A percentile compares a stretch with the other conserved stretches of the same genome.
These are phyloP conservation scores for Meandrusa payeni DNA, from an alignment of 2,888 invertebrate species.

Conservation along the genomic window DNA sequence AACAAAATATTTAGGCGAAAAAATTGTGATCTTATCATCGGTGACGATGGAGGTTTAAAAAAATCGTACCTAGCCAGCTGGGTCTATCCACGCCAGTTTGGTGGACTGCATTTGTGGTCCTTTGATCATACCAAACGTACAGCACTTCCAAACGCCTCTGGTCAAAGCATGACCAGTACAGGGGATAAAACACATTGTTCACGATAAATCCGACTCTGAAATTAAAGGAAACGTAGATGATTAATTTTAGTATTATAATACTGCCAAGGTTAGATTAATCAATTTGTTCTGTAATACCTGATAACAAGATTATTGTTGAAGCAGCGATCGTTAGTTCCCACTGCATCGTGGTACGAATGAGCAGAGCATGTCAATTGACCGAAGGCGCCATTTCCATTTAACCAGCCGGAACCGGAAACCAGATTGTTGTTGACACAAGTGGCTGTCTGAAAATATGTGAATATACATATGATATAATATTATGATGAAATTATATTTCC, in stretches of 20 bases:
- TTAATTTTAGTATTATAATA: background rate
- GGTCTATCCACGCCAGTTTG: conserved; percentile 58
- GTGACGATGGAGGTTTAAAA: background rate
- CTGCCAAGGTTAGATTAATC: too few relatives aligned
- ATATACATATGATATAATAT: too few relatives aligned
- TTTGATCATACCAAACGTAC: conserved; percentile 74
- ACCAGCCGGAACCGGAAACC: conserved; percentile 56
- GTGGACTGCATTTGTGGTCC: conserved; percentile 62
- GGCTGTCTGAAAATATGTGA: conserved; percentile 51
- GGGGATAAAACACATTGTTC: conserved; percentile 61
- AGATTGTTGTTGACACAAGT: conserved; percentile 50
- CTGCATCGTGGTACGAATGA: conserved; percentile 57
- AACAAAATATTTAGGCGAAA: too few relatives aligned
- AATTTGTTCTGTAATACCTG: conserved; percentile 49
- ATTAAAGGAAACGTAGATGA: conserved; percentile 5
- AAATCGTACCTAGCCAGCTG: conserved; percentile 17
- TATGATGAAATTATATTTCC: too few relatives aligned
- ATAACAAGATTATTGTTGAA: conserved; percentile 60
- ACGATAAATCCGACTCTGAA: conserved; percentile 76
- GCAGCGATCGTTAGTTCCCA: conserved; percentile 62
- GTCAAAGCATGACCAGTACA: conserved; percentile 79
- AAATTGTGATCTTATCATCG: too few relatives aligned
- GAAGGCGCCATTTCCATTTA: conserved; percentile 55
- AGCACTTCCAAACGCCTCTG: conserved; percentile 66
- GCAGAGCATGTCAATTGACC: conserved; percentile 59